Percentiles rank a stretch among this genome's conserved stretches.
Conservation (phyloP, 35 echinoderm and acorn worm genomes). For the Ophioderma brevispina region DNA sequence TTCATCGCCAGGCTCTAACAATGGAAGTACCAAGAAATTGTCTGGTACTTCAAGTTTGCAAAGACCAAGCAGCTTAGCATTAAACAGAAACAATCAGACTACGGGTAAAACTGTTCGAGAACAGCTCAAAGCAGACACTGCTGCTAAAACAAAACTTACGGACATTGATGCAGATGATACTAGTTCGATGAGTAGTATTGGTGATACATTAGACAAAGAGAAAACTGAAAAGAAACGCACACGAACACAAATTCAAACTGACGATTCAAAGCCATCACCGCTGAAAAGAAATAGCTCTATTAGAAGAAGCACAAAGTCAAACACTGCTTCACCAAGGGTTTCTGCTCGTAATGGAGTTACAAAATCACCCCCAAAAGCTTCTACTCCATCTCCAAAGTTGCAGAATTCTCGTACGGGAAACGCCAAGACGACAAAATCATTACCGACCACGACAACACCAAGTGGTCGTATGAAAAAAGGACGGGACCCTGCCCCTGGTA, state of each 20-base stretch:
- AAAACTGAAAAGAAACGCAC: background rate
- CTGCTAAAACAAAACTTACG: background rate
- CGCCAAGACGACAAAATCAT: no score
- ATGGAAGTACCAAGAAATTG: no score
- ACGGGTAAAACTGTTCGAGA: background rate
- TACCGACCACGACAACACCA: no score
- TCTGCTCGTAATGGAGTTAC: background rate
- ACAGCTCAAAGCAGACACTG: background rate
- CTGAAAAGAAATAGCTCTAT: background rate
- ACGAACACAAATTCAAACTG: background rate
- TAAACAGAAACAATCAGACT: background rate
- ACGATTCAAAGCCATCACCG: background rate
- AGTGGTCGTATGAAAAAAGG: no score
- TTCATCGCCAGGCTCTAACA: background rate
- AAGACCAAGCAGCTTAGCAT: background rate
- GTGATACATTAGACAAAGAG: background rate
- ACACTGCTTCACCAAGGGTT: background rate
- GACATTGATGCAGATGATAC: background rate
- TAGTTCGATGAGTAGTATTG: conserved; percentile 4
- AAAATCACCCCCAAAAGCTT: background rate
- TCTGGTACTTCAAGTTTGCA: background rate
- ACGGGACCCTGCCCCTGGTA: no score
- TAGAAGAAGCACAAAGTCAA: background rate
- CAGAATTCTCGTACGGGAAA: no score
- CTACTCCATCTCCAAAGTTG: no score